A percentile compares a stretch with the other conserved stretches of the same genome.
phyloP scores from a whole-genome alignment of 2,797 vertebrate species.

The Leptodactylus fallax region DNA sequence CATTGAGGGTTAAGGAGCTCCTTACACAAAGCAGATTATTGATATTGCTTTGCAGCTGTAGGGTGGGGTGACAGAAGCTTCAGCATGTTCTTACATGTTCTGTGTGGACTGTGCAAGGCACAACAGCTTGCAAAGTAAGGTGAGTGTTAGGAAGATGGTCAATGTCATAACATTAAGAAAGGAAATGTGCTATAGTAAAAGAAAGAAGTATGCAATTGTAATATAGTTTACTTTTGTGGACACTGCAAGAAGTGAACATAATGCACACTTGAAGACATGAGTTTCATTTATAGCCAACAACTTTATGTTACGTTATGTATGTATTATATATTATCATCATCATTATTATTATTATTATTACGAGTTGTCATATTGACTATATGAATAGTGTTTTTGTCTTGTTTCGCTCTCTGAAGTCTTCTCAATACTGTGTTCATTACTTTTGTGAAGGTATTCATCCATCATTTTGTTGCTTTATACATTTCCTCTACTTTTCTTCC shows the following conservation, averaged over 20 bases:
- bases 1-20: slow-evolving; percentile 2
- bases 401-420: background rate
- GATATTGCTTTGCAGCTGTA: slow-evolving; percentile 65
- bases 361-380: background rate
- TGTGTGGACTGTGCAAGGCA: slow-evolving; percentile 55
- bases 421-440: background rate
- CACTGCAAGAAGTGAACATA: background rate
- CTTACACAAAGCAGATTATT: slow-evolving; percentile 37
- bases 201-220: background rate
- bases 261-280: background rate
- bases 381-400: background rate
- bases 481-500: background rate
- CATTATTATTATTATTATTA: background rate
- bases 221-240: background rate
- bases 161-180: background rate
- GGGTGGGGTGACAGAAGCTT: slow-evolving; percentile 64
- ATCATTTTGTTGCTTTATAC: background rate
- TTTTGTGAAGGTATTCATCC: background rate
- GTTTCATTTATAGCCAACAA: background rate
- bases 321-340: background rate
- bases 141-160: background rate
- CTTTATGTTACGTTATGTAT: no score
- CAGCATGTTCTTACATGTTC: slow-evolving; percentile 66
- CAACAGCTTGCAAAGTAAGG: slow-evolving; percentile 33
- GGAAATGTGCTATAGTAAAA: background rate